Conservation (phyloP, 2,797 vertebrate species). For the Percopsis omiscomaycus region DNA sequence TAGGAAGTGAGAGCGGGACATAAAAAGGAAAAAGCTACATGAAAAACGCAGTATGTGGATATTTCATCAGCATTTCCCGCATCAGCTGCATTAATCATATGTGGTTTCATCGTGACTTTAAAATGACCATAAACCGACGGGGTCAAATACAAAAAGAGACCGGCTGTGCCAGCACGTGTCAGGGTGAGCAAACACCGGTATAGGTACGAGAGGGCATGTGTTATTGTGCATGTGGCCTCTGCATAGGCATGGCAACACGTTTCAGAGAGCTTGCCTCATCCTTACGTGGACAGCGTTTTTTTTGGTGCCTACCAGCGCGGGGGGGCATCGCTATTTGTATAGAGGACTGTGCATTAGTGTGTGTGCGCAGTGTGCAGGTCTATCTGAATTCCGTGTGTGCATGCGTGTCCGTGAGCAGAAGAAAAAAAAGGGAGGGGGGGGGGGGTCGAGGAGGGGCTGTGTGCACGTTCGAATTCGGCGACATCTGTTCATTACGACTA, state of each 20-base stretch:
- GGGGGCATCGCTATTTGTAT: not conserved
- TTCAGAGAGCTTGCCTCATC: conserved; percentile 4
- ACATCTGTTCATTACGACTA: conserved; percentile 97
- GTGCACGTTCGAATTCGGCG: conserved; percentile 90
- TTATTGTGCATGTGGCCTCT: conserved; percentile 2
- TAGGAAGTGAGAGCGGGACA: too few species aligned
- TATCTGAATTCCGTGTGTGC: conserved; percentile 36
- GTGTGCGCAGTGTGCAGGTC: conserved; percentile 17
- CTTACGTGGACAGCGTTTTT: conserved; percentile 12
- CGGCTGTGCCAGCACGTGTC: conserved; percentile 33
- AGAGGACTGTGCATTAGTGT: not conserved
- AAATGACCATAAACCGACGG: too few species aligned
- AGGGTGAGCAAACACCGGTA: conserved; percentile 37
- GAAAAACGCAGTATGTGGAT: too few species aligned
- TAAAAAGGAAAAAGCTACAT: too few species aligned
- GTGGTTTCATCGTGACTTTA: too few species aligned
- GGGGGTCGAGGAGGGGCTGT: conserved; percentile 69
- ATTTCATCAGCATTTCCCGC: too few species aligned
- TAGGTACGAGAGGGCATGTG: conserved; percentile 11
- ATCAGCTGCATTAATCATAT: too few species aligned
- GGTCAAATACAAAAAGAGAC: not conserved
- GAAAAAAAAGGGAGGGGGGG: conserved; percentile 49
- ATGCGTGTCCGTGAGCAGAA: conserved; percentile 52
- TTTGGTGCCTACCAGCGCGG: not conserved
- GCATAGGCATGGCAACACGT: conserved; percentile 16